Evolutionary conservation across 1,140 invertebrate genomes (phyloP).

Genomic region (Globodera rostochiensis): DNA sequence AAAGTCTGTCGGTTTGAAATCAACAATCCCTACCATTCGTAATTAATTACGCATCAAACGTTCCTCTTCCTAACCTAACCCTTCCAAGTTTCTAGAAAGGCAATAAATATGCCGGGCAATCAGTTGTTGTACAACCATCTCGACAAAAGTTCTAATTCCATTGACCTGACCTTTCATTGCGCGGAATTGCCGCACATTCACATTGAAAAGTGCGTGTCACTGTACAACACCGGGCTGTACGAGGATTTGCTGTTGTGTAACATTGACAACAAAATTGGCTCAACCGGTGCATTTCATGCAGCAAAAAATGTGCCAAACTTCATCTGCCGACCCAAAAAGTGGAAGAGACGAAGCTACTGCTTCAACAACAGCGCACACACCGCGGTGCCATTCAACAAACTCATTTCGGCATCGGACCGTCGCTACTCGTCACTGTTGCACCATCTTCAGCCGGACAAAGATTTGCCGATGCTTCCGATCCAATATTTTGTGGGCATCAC

Average conservation of each 20-base stretch:
- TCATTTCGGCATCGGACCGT: slow-evolving; percentile 16
- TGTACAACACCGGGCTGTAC: slow-evolving; percentile 14
- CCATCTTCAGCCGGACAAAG: slow-evolving; percentile 4
- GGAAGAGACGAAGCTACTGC: background rate
- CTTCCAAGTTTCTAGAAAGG: no score
- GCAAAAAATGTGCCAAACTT: background rate
- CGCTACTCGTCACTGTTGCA: background rate
- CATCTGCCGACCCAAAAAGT: background rate
- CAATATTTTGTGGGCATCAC: slow-evolving; percentile 36
- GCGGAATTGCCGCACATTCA: slow-evolving; percentile 17
- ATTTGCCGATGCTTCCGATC: slow-evolving; percentile 33
- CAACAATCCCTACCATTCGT: no score
- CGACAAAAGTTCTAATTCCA: slow-evolving; percentile 3
- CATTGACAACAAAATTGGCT: slow-evolving; percentile 11
- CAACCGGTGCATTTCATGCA: background rate
- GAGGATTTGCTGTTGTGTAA: background rate
- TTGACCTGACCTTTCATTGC: slow-evolving; percentile 1
- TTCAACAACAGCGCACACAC: background rate
- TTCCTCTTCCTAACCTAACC: no score
- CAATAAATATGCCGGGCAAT: background rate
- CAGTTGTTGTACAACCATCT: background rate
- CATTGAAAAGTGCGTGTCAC: slow-evolving; percentile 9
- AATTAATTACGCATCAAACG: no score
- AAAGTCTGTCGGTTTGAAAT: background rate
- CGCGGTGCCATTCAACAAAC: slow-evolving; percentile 3